Evolutionary conservation across 2,797 vertebrate genomes (phyloP), one percentile per base, ranked within the genome.

Genomic region (Anableps anableps): DNA sequence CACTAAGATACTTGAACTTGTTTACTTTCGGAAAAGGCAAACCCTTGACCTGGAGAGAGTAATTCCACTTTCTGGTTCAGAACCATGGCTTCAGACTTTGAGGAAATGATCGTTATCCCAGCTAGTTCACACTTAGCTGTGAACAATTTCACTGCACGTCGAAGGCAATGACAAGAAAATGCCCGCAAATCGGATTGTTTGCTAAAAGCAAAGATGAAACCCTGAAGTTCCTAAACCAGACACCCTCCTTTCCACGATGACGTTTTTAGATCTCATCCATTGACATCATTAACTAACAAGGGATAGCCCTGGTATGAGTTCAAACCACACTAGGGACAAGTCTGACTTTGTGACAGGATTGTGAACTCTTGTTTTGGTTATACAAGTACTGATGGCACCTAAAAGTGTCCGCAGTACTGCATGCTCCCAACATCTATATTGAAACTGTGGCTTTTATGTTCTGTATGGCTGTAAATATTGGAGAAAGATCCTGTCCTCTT

Each of bases 401-500:
- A 17, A 64, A 64, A 50, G 45, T 8, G 6, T 50, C 48, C 48
- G 2, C 48, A 50, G 29, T 14, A 62, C 58, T 34, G 60, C 60
- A 9, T 36, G 21, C 6, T 21, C 17, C 17, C 7, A 8, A 64
- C 13, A 19, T 34, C 31, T 36, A 36, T 21, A 36, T 34, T 64
- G 62, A 66, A 82, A 71, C 76, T 62, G 29, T 55, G 47, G 80
- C 81, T 78, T 82, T 80, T 82, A 80, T 60, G 80, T 80, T 81
- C 72, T 88, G 80, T 80, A 82, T 68, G 72, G 75, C 68, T 85
- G 84, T 90, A 88, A 88, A 87, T 89, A 83, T 73, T 80, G 76
- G 83, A 58, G 45, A 72, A 84, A 64, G 9, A 78, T 74, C 36
- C 45, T 9, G 10, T 26, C 48, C 45, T 73, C 36, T 77, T n/a